A percentile compares a stretch with the other conserved stretches of the same genome.
phyloP scores from a whole-genome alignment of 2,888 invertebrate species.

The Corythucha ciliata region DNA sequence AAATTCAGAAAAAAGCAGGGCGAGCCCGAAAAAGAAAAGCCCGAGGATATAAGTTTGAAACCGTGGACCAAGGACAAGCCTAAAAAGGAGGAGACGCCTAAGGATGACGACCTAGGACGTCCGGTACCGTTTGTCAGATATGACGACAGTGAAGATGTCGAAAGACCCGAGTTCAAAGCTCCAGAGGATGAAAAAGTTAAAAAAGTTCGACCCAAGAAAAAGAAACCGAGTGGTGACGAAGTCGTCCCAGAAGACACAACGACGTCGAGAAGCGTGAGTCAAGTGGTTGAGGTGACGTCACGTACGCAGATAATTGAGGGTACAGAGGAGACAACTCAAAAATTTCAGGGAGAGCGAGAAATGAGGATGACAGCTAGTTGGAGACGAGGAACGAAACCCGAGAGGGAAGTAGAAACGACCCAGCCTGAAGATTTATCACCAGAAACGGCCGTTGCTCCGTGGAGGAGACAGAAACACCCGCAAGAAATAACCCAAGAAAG shows the following conservation, averaged over 20 bases:
- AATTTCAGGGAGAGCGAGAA: no score
- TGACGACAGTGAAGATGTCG: conserved; percentile 36
- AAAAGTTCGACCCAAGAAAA: conserved; percentile 41
- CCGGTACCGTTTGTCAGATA: conserved; percentile 38
- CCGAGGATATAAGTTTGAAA: conserved; percentile 40
- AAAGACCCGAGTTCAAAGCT: conserved; percentile 38
- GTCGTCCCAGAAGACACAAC: no score
- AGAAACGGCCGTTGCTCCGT: no score
- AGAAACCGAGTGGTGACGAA: conserved; percentile 6
- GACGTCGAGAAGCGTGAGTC: no score
- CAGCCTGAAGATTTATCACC: no score
- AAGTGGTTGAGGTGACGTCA: no score
- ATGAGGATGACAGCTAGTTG: no score
- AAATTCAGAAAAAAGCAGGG: conserved; percentile 42
- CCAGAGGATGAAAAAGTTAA: conserved; percentile 31
- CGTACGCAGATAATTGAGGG: no score
- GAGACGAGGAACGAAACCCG: no score
- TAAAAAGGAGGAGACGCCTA: conserved; percentile 37
- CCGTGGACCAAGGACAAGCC: conserved; percentile 40
- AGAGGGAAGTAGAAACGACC: no score
- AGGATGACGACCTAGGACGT: conserved; percentile 36
- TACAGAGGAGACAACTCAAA: no score
- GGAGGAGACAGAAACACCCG: no score
- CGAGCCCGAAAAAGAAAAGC: conserved; percentile 40
- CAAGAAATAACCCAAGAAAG: neutral